Evolutionary conservation across 1,140 invertebrate genomes (phyloP), one percentile per base, ranked within the genome.

Genomic region (Ladona fulva): DNA sequence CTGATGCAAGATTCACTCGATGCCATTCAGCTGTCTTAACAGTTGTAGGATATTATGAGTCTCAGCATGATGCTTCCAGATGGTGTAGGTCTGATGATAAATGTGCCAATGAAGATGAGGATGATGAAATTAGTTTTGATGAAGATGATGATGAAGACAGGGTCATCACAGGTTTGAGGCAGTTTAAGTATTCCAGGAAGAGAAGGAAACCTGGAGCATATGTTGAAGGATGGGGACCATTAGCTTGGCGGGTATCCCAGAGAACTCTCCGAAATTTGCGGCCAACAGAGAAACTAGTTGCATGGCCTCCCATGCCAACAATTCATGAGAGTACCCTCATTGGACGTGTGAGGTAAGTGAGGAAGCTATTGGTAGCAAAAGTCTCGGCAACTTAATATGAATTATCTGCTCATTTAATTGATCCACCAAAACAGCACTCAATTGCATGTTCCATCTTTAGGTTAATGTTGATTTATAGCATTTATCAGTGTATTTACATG

Each of bases 171-270:
- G 5, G 52, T 66, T 19, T 19, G 16, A 12, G 52, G 3, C 29
- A 37, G 8, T 37, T 37, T 8, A 37, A 37, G 8, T 37, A 37
- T 37, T 37, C 29, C 29, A 66, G 52, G 12, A 66, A 22, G 52
- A 66, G 52, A 22, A 66, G n/a, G 14, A 66, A 66, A 16, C 14
- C 16, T 16, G 52, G 52, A 22, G 52, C 52, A 66, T 66, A 66
- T 22, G 52, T 66, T 66, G 52, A 66, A 22, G 52, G 52, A 3
- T 66, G 52, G 52, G 52, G 52, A 66, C 52, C 52, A 22, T 88
- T 94, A 75, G 90, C 92, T 77, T 93, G 92, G 92, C 85, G 88
- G 73, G 80, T 86, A 74, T 85, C 82, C 74, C 84, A 84, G 77
- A 79, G 84, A 25, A 84, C 83, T 25, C 80, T 83, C 76, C 86